Conservation (phyloP, 1,140 invertebrate genomes). For the Megalopta genalis region DNA sequence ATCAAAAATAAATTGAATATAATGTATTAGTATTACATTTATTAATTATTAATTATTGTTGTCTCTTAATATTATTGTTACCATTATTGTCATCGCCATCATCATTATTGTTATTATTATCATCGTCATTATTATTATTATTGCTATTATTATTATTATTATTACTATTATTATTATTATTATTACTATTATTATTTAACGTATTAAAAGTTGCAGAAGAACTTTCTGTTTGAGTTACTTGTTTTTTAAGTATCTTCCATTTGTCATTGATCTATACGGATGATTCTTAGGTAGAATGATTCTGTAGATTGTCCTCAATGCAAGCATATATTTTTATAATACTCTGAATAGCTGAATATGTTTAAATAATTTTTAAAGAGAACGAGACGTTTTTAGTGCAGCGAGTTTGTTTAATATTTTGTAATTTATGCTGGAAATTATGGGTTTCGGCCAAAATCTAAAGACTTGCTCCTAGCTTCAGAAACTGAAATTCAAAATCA, state of each 20-base stretch:
- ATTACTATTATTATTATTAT: conserved; percentile 20
- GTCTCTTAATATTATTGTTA: conserved; percentile 32
- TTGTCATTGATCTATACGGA: neutral
- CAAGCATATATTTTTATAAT: too few relatives aligned
- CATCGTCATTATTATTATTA: neutral
- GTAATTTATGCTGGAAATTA: too few relatives aligned
- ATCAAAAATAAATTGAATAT: conserved; percentile 27
- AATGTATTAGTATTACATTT: conserved; percentile 50
- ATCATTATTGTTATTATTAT: too few relatives aligned
- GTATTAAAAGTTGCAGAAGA: neutral
- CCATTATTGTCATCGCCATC: conserved; percentile 8
- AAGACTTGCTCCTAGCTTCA: too few relatives aligned
- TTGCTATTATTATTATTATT: conserved; percentile 13
- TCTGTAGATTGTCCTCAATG: too few relatives aligned
- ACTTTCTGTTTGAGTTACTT: neutral
- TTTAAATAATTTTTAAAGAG: too few relatives aligned
- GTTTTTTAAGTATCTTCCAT: neutral
- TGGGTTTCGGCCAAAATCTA: too few relatives aligned
- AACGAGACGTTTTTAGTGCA: too few relatives aligned
- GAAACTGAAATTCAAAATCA: too few relatives aligned
- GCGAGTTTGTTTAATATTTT: too few relatives aligned
- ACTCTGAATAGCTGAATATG: too few relatives aligned
- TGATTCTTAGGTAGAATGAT: too few relatives aligned
- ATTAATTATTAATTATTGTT: conserved; percentile 45
- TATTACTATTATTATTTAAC: neutral